Evolutionary conservation across 2,888 invertebrate genomes (phyloP).

Genomic region (Steinernema carpocapsae): DNA sequence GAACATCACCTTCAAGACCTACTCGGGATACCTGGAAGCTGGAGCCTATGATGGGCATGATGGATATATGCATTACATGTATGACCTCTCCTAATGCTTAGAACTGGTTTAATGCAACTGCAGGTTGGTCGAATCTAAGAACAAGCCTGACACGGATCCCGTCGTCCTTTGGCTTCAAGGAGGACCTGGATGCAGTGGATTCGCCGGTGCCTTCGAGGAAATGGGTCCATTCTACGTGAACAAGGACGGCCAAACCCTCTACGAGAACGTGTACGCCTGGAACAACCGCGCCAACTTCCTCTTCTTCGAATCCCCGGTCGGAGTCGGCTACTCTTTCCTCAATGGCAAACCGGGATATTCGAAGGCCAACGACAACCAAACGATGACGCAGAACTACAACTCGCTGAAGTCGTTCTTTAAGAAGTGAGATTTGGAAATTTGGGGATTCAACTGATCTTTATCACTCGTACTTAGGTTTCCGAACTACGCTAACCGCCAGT

Average conservation of each 20-base stretch:
- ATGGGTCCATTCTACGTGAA: constrained; percentile 70
- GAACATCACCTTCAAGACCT: constrained; percentile 30
- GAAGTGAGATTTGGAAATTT: not conserved
- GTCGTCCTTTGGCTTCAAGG: constrained; percentile 70
- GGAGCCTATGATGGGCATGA: not conserved
- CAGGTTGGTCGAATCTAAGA: constrained; percentile 71
- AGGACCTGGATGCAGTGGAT: constrained; percentile 67
- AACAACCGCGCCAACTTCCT: constrained; percentile 72
- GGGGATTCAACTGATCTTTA: not conserved
- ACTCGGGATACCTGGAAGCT: constrained; percentile 48
- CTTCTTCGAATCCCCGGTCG: constrained; percentile 72
- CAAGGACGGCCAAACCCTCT: constrained; percentile 60
- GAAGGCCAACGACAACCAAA: constrained; percentile 57
- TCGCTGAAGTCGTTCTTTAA: constrained; percentile 72
- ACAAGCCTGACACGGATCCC: constrained; percentile 70
- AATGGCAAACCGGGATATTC: constrained; percentile 40
- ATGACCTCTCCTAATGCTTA: not conserved
- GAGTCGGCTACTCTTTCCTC: constrained; percentile 67
- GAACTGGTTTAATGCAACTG: constrained; percentile 28
- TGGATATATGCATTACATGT: not conserved
- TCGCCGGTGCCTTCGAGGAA: constrained; percentile 40
- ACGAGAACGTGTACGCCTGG: constrained; percentile 68
- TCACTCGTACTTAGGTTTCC: not conserved
- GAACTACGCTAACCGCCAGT: not conserved
- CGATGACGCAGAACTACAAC: constrained; percentile 70